These are phyloP conservation scores for Orchestes rusci DNA, from an alignment of 2,888 invertebrate species.

Conservation along the genomic window DNA sequence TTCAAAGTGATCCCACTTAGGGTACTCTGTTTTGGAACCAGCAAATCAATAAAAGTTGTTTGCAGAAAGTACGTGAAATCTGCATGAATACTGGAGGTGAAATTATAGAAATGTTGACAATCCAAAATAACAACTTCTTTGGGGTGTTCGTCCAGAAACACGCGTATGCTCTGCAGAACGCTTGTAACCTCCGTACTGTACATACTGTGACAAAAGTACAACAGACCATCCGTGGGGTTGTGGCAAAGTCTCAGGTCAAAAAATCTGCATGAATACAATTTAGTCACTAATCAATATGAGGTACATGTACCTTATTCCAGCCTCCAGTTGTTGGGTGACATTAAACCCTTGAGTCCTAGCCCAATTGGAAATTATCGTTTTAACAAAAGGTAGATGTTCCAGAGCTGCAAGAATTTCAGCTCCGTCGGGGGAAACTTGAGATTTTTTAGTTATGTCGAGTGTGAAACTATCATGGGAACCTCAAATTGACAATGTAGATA, in stretches of 20 bases:
- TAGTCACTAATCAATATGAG: neutral
- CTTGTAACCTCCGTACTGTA: slow-evolving; percentile 13
- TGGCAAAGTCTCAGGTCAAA: slow-evolving; percentile 17
- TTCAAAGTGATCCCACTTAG: slow-evolving; percentile 54
- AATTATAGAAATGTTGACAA: slow-evolving; percentile 77
- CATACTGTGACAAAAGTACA: slow-evolving; percentile 18
- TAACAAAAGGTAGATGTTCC: slow-evolving; percentile 45
- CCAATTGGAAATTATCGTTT: slow-evolving; percentile 55
- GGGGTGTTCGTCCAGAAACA: slow-evolving; percentile 11
- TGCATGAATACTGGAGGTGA: slow-evolving; percentile 58
- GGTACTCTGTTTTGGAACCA: slow-evolving; percentile 54
- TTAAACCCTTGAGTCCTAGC: slow-evolving; percentile 64
- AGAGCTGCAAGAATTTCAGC: slow-evolving; percentile 46
- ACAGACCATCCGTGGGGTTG: slow-evolving; percentile 5
- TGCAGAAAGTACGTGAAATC: slow-evolving; percentile 54
- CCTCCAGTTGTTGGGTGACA: slow-evolving; percentile 36
- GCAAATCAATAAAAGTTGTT: slow-evolving; percentile 51
- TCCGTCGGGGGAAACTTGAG: slow-evolving; percentile 68
- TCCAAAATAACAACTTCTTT: slow-evolving; percentile 62
- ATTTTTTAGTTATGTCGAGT: slow-evolving; percentile 61
- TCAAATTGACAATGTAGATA: slow-evolving; percentile 39
- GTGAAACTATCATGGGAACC: slow-evolving; percentile 83
- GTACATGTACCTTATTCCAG: slow-evolving; percentile 12
- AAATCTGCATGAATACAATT: slow-evolving; percentile 6
- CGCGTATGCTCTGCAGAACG: slow-evolving; percentile 9